Base-by-base conservation (phyloP, 1,140 invertebrate species). In the Achatina immaculata region DNA sequence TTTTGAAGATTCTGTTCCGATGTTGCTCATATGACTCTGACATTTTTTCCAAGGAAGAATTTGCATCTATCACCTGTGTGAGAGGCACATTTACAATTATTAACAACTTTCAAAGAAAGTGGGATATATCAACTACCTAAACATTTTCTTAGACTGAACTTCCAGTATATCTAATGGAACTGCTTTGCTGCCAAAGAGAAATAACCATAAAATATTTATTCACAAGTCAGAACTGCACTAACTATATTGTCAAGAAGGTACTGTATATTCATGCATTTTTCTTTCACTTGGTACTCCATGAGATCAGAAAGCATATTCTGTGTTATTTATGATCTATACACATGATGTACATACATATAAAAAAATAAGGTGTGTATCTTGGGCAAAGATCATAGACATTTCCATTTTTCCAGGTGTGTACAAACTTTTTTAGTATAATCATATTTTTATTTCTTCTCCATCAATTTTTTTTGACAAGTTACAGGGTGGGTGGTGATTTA, bases 31-130 rank as follows among this genome's bases (percentile, higher is more conserved):
- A 75, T n/a, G 45, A 9, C 6, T 19, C n/a, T 34, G 45, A 4
- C 72, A 75, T 75, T 21, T 75, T 45, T 51, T 75, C 72, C 40
- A 75, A 48, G 31, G 72, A 48, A 11, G 9, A n/a, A 34, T 75
- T 75, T 16, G 72, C 72, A 75, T 75, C 72, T 31, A 75, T 48
- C 16, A 75, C 72, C 72, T 75, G 72, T 38, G 6, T 16, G 40
- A 14, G 38, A 19, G 40, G 16, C 9, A 72, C 19, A 72, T 14
- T 51, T 51, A 14, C 24, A 14, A 51, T 51, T 11, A 51, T 24
- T 14, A 51, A 51, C 11, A 14, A 51, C 11, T 51, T 51, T 11
- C 11, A 51, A 24, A 51, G 48, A 51, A 51, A 14, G 11, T 14
- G 11, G 24, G 48, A 51, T 11, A 51, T 51, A 14, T 14, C 48